These are phyloP conservation scores for Toxostoma redivivum DNA, from an alignment of 2,113 vertebrate species.

Conservation along the genomic window DNA sequence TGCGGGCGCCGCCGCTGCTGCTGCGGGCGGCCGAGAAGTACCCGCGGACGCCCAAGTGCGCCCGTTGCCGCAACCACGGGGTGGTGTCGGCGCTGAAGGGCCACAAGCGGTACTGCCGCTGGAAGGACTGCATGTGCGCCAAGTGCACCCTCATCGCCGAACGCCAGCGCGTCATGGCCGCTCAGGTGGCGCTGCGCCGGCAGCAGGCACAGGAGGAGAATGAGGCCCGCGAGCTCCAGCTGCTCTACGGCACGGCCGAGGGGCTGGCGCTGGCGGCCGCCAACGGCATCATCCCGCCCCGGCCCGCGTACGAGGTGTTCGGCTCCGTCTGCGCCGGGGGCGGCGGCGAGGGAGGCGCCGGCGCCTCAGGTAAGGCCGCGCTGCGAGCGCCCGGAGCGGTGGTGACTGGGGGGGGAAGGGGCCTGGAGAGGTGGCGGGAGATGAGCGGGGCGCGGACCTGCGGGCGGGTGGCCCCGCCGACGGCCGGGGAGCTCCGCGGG, in stretches of 20 bases:
- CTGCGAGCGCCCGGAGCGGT: neutral
- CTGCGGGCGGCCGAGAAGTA: slow-evolving; percentile 94
- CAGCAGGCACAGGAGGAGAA: slow-evolving; percentile 98
- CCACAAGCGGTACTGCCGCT: slow-evolving; percentile 98
- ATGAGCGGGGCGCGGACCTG: neutral
- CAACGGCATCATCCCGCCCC: slow-evolving; percentile 94
- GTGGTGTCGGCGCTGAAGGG: slow-evolving; percentile 97
- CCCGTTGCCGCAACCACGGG: slow-evolving; percentile 95
- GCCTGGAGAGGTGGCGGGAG: neutral
- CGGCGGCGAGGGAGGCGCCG: slow-evolving; percentile 70
- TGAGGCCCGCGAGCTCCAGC: slow-evolving; percentile 93
- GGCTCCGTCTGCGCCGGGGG: slow-evolving; percentile 82
- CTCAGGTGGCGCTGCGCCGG: slow-evolving; percentile 93
- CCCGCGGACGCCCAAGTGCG: slow-evolving; percentile 96
- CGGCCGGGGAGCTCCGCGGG: neutral
- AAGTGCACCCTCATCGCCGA: slow-evolving; percentile 98
- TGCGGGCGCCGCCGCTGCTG: slow-evolving; percentile 87
- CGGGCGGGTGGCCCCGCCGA: neutral
- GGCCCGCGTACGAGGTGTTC: slow-evolving; percentile 92
- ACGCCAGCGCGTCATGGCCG: slow-evolving; percentile 97
- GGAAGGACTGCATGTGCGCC: slow-evolving; percentile 99
- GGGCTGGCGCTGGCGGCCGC: slow-evolving; percentile 95
- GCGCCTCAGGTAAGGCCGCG: slow-evolving; percentile 53
- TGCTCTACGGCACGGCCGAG: slow-evolving; percentile 97
- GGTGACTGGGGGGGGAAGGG: neutral